Base-by-base conservation (phyloP, 2,797 vertebrate species). In the Hipposideros larvatus region DNA sequence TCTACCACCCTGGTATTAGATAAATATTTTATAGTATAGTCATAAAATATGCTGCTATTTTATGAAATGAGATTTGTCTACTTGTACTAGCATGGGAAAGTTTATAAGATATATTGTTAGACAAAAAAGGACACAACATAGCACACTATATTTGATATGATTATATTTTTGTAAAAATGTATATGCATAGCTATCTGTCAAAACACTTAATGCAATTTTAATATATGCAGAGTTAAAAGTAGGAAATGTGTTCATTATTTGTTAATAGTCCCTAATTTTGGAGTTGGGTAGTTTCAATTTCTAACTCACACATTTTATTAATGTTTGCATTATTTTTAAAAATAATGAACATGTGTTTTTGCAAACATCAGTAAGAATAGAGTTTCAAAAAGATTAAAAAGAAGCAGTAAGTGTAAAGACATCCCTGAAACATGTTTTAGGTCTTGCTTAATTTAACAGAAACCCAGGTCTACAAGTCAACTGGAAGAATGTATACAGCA, bases 401-500 rank as follows among this genome's bases (percentile, higher is more conserved):
- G 48, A 41, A 87, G 11, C 43, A 28, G 65, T 82, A 87, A 83
- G 31, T 77, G 11, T 77, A 77, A 85, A 83, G 63, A 59, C 31
- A 93, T 82, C 22, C 31, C 31, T 90, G 85, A 95, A 92, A 55
- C 11, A 71, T 83, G 82, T 71, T 85, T 93, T 87, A 59, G 43
- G 46, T 74, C 31, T 95, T 95, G 57, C 70, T 96, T 82, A 22
- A 26, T 48, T 46, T 95, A 82, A 73, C 34, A 79, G 31, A 87
- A 66, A 66, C 68, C 34, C 21, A 92, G 53, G 8, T n/a, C 28
- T 68, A 86, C n/a, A 84, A 71, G 77, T 71, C 37, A 92, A 92
- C 22, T 16, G 79, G 74, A 95, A 74, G 41, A 88, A 70, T 96
- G 28, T 51, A 83, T 61, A 87, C 22, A 59, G 22, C 14, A 86